Conservation (phyloP, 2,797 vertebrate genomes). For the Lagorchestes hirsutus region DNA sequence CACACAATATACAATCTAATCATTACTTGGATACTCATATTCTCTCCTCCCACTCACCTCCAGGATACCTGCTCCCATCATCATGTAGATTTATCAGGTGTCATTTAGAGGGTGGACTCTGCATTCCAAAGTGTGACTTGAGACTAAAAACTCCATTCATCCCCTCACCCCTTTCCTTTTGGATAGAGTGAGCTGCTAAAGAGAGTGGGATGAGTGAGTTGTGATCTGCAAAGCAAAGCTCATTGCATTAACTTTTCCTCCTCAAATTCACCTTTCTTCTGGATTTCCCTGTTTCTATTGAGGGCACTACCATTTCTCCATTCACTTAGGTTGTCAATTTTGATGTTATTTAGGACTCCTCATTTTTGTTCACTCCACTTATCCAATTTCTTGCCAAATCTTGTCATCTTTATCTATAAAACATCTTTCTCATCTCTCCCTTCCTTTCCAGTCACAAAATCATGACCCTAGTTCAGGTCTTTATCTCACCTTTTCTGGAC, state of each 20-base stretch:
- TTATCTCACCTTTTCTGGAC: too few species aligned
- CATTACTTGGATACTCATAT: background rate
- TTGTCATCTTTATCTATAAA: background rate
- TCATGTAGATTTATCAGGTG: background rate
- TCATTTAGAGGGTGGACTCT: background rate
- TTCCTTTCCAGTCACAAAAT: background rate
- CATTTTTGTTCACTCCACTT: background rate
- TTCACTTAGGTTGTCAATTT: background rate
- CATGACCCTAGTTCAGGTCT: background rate
- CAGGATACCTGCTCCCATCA: background rate
- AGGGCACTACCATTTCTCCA: background rate
- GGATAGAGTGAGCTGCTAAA: background rate
- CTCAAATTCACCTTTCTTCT: background rate
- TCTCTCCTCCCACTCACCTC: background rate
- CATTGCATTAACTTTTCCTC: too few species aligned
- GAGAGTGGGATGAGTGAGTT: background rate
- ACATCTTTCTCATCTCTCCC: background rate
- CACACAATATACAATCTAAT: background rate
- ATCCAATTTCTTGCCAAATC: background rate
- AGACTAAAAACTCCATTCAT: too few species aligned
- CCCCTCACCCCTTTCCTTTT: background rate
- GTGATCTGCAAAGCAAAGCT: background rate
- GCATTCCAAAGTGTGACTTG: background rate
- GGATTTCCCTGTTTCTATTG: too few species aligned
- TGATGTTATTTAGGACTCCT: background rate